These are phyloP conservation scores for Drosophila flavopinicola DNA, from an alignment of 2,888 invertebrate species.

Conservation along the genomic window DNA sequence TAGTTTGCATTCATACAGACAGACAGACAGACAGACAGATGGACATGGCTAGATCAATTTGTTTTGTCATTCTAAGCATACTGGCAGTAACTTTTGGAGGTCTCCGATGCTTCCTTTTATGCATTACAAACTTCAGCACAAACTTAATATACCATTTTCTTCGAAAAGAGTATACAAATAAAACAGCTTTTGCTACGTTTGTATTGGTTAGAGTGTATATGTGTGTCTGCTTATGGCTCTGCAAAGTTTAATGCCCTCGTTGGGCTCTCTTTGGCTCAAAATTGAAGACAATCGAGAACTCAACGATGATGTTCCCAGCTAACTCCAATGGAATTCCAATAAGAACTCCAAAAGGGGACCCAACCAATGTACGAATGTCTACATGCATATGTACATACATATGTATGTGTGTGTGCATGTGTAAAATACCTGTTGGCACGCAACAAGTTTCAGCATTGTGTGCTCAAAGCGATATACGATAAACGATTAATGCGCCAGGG, in stretches of 20 bases:
- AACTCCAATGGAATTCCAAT: constrained; percentile 60
- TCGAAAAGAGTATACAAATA: no score
- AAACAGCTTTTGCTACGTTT: constrained; percentile 46
- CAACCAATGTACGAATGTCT: constrained; percentile 1
- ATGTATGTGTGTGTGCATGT: constrained; percentile 14
- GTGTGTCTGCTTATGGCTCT: constrained; percentile 33
- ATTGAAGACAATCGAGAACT: constrained; percentile 11
- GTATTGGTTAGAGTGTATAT: constrained; percentile 23
- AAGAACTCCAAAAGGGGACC: constrained; percentile 26
- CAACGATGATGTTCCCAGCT: constrained; percentile 24
- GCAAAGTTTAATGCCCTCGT: constrained; percentile 79
- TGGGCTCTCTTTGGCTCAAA: constrained; percentile 34
- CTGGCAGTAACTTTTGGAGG: no score
- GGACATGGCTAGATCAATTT: no score
- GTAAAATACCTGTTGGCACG: constrained; percentile 50
- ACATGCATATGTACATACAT: constrained; percentile 12
- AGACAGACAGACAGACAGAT: no score
- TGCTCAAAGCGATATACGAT: constrained; percentile 40
- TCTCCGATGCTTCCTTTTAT: no score
- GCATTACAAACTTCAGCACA: no score
- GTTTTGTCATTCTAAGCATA: no score
- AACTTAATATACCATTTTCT: no score
- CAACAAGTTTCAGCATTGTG: constrained; percentile 58
- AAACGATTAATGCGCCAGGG: constrained; percentile 37
- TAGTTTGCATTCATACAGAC: no score